Conservation (phyloP, 2,113 vertebrate genomes). For the Cyanoderma ruficeps region DNA sequence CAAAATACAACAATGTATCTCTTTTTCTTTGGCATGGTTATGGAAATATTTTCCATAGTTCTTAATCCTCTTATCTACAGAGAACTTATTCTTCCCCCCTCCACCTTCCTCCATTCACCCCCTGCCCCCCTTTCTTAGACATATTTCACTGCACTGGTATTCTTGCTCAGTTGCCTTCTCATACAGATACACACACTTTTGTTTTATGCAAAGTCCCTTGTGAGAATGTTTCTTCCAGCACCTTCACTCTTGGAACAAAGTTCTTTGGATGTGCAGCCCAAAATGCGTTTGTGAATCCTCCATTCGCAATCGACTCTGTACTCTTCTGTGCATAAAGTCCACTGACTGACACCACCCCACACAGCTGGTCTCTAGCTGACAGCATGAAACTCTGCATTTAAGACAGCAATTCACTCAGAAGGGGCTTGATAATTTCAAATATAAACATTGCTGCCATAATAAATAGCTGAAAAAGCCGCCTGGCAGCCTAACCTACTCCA, state of each 20-base stretch:
- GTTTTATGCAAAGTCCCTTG: background rate
- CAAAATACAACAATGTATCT: background rate
- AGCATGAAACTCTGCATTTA: background rate
- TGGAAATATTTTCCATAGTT: background rate
- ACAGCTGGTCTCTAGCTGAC: background rate
- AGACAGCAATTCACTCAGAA: background rate
- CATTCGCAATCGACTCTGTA: background rate
- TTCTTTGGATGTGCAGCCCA: background rate
- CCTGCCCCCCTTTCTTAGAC: background rate
- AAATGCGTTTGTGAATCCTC: fast-evolving
- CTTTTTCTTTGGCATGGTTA: background rate
- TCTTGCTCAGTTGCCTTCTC: background rate
- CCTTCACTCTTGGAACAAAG: background rate
- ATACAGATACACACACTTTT: background rate
- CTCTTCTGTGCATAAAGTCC: background rate
- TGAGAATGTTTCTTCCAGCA: background rate
- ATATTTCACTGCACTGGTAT: background rate
- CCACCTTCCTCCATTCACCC: background rate
- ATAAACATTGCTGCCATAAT: slow-evolving; percentile 38
- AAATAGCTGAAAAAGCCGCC: slow-evolving; percentile 26
- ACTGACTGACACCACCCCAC: background rate
- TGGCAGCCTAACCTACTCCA: slow-evolving; percentile 3
- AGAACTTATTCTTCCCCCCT: background rate
- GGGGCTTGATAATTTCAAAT: slow-evolving; percentile 28
- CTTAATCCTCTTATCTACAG: background rate